These are phyloP conservation scores for Sinhomidia bicolor DNA, from an alignment of 2,888 invertebrate genomes.

Conservation along the genomic window DNA sequence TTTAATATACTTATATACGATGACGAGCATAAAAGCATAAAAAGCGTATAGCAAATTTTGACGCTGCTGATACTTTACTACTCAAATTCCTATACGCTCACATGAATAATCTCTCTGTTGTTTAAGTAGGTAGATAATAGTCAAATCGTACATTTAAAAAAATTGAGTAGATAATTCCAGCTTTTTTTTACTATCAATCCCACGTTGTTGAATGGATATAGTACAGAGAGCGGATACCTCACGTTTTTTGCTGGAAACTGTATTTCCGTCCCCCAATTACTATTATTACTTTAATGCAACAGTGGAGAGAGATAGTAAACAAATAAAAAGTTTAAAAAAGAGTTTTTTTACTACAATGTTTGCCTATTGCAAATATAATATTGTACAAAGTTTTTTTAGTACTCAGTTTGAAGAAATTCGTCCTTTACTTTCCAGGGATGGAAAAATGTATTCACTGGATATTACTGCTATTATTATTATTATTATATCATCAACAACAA, in stretches of 20 bases:
- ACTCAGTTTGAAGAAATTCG: no score
- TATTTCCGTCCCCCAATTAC: not conserved
- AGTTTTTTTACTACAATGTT: not conserved
- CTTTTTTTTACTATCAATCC: not conserved
- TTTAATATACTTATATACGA: no score
- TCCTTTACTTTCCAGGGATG: not conserved
- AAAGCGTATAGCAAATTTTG: no score
- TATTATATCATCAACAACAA: constrained; percentile 1
- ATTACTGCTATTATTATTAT: not conserved
- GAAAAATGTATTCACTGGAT: not conserved
- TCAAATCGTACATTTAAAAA: not conserved
- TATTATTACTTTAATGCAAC: no score
- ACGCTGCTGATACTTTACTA: not conserved
- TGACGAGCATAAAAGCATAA: no score
- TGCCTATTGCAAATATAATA: not conserved
- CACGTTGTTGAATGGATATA: not conserved
- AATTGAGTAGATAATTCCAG: not conserved
- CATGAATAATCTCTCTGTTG: not conserved
- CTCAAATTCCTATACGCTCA: not conserved
- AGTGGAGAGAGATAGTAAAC: not conserved
- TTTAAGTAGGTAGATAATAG: not conserved
- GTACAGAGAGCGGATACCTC: not conserved
- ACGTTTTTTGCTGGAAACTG: constrained; percentile 4
- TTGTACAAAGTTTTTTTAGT: not conserved
- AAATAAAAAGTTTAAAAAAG: not conserved